Percentiles rank a stretch among this genome's conserved stretches.
phyloP scores from a whole-genome alignment of 2,888 invertebrate genomes.

The Erebia ligea region DNA sequence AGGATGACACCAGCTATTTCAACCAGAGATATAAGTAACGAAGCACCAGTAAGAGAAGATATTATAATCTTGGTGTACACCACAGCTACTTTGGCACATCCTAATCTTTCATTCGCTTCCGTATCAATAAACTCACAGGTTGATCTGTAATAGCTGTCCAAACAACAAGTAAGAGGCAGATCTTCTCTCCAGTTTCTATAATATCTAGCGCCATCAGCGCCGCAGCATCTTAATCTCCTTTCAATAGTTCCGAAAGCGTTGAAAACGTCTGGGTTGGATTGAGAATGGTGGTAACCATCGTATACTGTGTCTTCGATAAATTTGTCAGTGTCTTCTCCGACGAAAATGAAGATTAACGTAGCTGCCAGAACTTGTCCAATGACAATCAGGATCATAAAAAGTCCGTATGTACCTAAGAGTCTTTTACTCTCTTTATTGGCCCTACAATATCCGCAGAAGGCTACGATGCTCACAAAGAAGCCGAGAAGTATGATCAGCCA shows the following conservation, averaged over 20 bases:
- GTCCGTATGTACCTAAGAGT: slow-evolving; percentile 67
- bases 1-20: slow-evolving; percentile 69
- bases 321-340: slow-evolving; percentile 73
- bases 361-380: slow-evolving; percentile 69
- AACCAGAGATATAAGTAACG: slow-evolving; percentile 65
- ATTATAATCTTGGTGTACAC: slow-evolving; percentile 78
- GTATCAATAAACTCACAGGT: slow-evolving; percentile 77
- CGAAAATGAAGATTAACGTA: slow-evolving; percentile 72
- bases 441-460: slow-evolving; percentile 76
- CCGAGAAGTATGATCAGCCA: slow-evolving; percentile 77
- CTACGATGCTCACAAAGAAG: slow-evolving; percentile 67
- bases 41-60: slow-evolving; percentile 73
- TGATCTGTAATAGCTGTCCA: slow-evolving; percentile 72
- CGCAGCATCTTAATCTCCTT: slow-evolving; percentile 73
- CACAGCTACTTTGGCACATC: slow-evolving; percentile 78
- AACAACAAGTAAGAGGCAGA: slow-evolving; percentile 71
- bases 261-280: slow-evolving; percentile 73
- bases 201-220: slow-evolving; percentile 76
- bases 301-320: slow-evolving; percentile 79
- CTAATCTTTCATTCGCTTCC: slow-evolving; percentile 75
- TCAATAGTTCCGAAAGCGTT: slow-evolving; percentile 73
- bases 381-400: slow-evolving; percentile 68
- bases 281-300: slow-evolving; percentile 77
- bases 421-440: slow-evolving; percentile 70
- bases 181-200: slow-evolving; percentile 78